These are phyloP conservation scores for Panagrolaimus sp. DNA, from an alignment of 1,140 invertebrate species.

Conservation along the genomic window DNA sequence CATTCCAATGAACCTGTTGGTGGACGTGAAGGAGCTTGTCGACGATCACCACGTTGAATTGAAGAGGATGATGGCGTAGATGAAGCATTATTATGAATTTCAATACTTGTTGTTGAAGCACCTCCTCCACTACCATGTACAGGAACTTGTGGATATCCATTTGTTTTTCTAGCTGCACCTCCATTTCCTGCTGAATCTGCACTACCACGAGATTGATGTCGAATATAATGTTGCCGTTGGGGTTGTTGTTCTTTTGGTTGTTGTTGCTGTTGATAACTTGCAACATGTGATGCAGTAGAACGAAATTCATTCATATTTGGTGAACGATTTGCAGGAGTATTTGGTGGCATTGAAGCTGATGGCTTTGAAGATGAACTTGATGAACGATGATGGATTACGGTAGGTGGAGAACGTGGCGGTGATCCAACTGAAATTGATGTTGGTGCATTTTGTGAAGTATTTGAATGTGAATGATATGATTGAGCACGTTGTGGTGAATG, in stretches of 20 bases:
- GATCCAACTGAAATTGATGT: background rate
- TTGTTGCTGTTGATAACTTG: slow-evolving; percentile 1
- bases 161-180: background rate
- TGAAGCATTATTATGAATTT: slow-evolving; percentile 10
- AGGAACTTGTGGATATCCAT: background rate
- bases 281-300: background rate
- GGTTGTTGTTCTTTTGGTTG: background rate
- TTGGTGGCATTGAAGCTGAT: background rate
- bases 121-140: too few species aligned
- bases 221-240: slow-evolving; percentile 17
- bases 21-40: slow-evolving; percentile 18
- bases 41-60: background rate
- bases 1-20: slow-evolving; percentile 40
- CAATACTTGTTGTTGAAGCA: slow-evolving; percentile 6
- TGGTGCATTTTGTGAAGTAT: background rate
- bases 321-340: background rate
- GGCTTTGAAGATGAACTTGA: background rate
- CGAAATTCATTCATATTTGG: background rate
- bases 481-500: background rate
- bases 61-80: background rate
- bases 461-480: background rate
- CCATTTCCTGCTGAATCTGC: slow-evolving; percentile 3
- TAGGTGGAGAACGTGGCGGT: background rate
- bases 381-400: background rate
- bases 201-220: slow-evolving; percentile 23